Evolutionary conservation across 2,113 vertebrate genomes (phyloP), one percentile per base, ranked within the genome.

Genomic region (Archocentrus centrarchus): DNA sequence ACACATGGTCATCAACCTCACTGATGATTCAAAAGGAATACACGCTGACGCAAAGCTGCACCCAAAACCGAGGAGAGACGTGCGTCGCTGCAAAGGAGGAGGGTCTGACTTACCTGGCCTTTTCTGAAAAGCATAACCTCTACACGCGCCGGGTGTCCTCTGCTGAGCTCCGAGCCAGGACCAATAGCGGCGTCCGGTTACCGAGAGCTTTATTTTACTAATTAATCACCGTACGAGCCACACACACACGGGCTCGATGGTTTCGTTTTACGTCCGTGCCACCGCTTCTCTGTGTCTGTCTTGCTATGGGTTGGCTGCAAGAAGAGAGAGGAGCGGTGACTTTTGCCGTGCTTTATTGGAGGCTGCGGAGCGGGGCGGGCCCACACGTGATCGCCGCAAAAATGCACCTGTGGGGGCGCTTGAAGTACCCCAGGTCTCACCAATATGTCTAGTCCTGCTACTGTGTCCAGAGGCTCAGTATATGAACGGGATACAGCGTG

Each of bases 321-420:
- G 79, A 2, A 85, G 81, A 85, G 86, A 90, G 77, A 18, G 59
- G 64, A 82, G 83, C 81, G 61, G 18, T 32, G 87, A 91, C 90
- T 91, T 91, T 91, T 89, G 63, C 82, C 87, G 44, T 18, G 86
- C 86, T 93, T 94, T 94, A 95, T 93, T 93, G 93, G 93, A 89
- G 75, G 91, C 79, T 35, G 76, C 18, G 37, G 76, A 77, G 81
- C 61, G 86, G 94, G 94, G 95, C 94, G 91, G 86, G 90, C 76
- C 81, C 81, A 37, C 90, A 91, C 85, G 83, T 92, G 89, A 89
- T 64, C 87, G 20, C 66, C 18, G 85, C 83, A 77, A 77, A 85
- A 62, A 80, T 59, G 90, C 90, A 95, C 94, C 94, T 96, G 95
- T 84, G 76, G 87, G 89, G 91, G 82, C 84, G 86, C 79, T 14